Conservation (phyloP, 2,888 invertebrate genomes). For the Eristalis tenax region DNA sequence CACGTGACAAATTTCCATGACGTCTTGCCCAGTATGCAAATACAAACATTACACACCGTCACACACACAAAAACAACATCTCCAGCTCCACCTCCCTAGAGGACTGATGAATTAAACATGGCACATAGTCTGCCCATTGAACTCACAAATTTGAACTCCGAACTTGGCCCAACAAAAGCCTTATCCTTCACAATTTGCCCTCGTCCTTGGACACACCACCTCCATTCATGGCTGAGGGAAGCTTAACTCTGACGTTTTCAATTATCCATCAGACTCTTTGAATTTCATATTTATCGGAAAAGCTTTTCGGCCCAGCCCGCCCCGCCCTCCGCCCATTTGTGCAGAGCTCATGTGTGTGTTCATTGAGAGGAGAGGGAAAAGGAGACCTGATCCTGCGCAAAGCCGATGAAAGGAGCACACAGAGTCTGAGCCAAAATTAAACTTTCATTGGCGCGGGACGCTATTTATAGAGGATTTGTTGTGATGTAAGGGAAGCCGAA, state of each 20-base stretch:
- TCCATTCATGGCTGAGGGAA: background rate
- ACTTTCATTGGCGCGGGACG: conserved; percentile 52
- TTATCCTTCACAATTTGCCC: background rate
- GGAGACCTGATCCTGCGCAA: conserved; percentile 51
- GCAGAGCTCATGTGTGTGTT: background rate
- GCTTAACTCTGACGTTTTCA: conserved; percentile 2
- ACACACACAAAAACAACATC: background rate
- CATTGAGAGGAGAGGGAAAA: background rate
- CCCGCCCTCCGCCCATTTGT: background rate
- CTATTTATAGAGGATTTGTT: conserved; percentile 57
- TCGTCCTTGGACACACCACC: background rate
- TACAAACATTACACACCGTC: background rate
- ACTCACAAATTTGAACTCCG: conserved; percentile 47
- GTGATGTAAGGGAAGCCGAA: conserved; percentile 15
- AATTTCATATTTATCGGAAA: conserved; percentile 16
- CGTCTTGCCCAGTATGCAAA: background rate
- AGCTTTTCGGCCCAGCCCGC: conserved; percentile 1
- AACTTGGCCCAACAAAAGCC: conserved; percentile 25
- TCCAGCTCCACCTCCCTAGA: background rate
- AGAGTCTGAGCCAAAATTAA: conserved; percentile 20
- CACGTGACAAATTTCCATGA: background rate
- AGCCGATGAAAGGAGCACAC: background rate
- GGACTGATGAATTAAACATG: conserved; percentile 45
- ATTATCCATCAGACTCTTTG: conserved; percentile 10
- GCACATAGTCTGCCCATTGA: conserved; percentile 52